phyloP scores from a whole-genome alignment of 2,888 invertebrate species.

The Oxycera nigricornis region DNA sequence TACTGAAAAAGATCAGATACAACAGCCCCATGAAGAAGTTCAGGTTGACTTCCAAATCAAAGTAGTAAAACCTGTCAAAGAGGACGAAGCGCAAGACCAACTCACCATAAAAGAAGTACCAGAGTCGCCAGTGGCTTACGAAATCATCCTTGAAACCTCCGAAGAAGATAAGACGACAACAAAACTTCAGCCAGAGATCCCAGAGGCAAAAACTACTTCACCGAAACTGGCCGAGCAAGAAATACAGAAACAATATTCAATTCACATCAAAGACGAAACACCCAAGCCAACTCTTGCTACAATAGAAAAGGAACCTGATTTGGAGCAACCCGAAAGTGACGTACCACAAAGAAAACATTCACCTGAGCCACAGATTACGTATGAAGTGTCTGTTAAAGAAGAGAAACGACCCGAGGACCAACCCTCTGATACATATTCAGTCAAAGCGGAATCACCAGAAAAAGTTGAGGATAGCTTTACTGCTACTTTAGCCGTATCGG shows the following conservation, averaged over 20 bases:
- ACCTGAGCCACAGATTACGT: conserved; percentile 33
- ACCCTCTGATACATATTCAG: conserved; percentile 40
- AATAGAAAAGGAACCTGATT: conserved; percentile 52
- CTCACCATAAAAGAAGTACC: conserved; percentile 12
- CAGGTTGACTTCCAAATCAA: conserved; percentile 7
- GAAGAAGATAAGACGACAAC: neutral
- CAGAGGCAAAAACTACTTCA: neutral
- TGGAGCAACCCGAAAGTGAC: conserved; percentile 54
- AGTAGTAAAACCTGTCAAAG: neutral
- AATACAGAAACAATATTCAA: conserved; percentile 46
- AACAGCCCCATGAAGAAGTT: neutral
- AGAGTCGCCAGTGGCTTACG: no score
- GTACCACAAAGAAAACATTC: conserved; percentile 54
- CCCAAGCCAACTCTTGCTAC: conserved; percentile 52
- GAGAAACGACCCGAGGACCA: conserved; percentile 54
- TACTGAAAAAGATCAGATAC: conserved; percentile 18
- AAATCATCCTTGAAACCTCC: neutral
- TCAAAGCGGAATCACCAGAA: conserved; percentile 41
- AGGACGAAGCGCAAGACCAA: neutral
- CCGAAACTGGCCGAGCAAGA: no score
- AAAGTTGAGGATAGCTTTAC: conserved; percentile 53
- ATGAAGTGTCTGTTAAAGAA: conserved; percentile 50
- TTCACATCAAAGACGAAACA: conserved; percentile 43
- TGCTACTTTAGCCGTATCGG: conserved; percentile 54
- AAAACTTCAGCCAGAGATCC: neutral